phyloP scores from a whole-genome alignment of 2,888 invertebrate species.

The Erannis defoliaria region DNA sequence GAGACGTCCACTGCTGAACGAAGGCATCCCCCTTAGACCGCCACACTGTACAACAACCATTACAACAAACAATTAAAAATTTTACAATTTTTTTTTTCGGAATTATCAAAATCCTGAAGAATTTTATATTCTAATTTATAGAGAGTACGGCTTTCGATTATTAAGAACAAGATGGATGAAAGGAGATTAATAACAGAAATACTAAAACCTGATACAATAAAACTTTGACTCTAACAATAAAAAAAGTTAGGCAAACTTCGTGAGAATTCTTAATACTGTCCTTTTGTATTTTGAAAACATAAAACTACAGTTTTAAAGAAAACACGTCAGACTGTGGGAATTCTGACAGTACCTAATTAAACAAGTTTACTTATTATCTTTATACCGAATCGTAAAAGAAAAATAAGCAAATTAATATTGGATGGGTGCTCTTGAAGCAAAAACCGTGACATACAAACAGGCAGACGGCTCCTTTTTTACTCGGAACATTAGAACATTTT shows the following conservation, averaged over 20 bases:
- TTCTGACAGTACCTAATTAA: slow-evolving; percentile 1
- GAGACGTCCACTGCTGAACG: too few relatives aligned
- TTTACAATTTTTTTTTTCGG: too few relatives aligned
- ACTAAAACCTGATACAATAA: not conserved
- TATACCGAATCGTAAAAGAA: not conserved
- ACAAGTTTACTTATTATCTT: slow-evolving; percentile 1
- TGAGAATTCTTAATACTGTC: not conserved
- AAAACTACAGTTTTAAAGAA: not conserved
- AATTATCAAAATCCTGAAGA: too few relatives aligned
- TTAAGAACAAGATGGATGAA: too few relatives aligned
- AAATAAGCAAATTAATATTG: not conserved
- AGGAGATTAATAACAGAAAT: too few relatives aligned
- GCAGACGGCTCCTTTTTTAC: too few relatives aligned
- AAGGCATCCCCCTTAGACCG: too few relatives aligned
- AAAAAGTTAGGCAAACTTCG: not conserved
- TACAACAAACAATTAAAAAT: too few relatives aligned
- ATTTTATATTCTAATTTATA: too few relatives aligned
- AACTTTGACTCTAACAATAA: not conserved
- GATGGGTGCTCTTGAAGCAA: not conserved
- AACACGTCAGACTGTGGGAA: slow-evolving; percentile 15
- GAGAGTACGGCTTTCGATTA: too few relatives aligned
- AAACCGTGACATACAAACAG: not conserved
- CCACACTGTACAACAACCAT: too few relatives aligned
- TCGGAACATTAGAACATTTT: too few relatives aligned
- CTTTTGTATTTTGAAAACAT: slow-evolving; percentile 6